A percentile compares a stretch with the other conserved stretches of the same genome.
Evolutionary conservation across 2,888 invertebrate genomes (phyloP).

Genomic region (Myopa testacea): DNA sequence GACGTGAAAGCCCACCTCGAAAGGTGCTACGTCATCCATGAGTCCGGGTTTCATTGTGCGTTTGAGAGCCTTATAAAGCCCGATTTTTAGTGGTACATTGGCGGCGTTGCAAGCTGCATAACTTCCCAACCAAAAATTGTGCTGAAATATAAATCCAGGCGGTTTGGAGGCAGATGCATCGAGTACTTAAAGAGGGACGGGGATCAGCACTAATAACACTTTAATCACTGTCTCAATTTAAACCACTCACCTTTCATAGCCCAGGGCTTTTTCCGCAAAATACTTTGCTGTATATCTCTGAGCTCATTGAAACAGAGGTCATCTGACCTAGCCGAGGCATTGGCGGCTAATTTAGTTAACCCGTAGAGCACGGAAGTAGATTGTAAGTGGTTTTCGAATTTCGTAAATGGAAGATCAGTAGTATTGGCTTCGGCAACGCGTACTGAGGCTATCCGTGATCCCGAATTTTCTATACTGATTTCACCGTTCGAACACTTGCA

Average conservation of each 20-base stretch:
- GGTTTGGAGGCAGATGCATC: slow-evolving; percentile 72
- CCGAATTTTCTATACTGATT: too few relatives aligned
- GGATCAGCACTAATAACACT: neutral
- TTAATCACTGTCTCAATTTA: neutral
- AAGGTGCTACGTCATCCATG: slow-evolving; percentile 62
- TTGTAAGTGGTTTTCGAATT: slow-evolving; percentile 13
- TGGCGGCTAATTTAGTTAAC: slow-evolving; percentile 8
- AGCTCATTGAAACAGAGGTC: slow-evolving; percentile 10
- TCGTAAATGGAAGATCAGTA: neutral
- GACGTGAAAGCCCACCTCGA: slow-evolving; percentile 63
- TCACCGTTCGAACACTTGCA: too few relatives aligned
- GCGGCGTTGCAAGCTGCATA: slow-evolving; percentile 69
- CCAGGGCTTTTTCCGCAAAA: slow-evolving; percentile 16
- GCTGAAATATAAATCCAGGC: slow-evolving; percentile 71
- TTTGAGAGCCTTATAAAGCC: slow-evolving; percentile 58
- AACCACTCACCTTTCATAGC: slow-evolving; percentile 10
- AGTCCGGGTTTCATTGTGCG: slow-evolving; percentile 63
- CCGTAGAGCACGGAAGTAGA: slow-evolving; percentile 5
- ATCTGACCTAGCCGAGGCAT: neutral
- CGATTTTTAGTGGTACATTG: slow-evolving; percentile 57
- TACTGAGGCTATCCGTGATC: neutral
- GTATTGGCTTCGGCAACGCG: neutral
- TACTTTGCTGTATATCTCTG: slow-evolving; percentile 2
- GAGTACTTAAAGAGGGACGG: slow-evolving; percentile 52
- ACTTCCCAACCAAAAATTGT: slow-evolving; percentile 73